These are phyloP conservation scores for Tachystola acroxantha DNA, from an alignment of 2,888 invertebrate species.

Conservation along the genomic window DNA sequence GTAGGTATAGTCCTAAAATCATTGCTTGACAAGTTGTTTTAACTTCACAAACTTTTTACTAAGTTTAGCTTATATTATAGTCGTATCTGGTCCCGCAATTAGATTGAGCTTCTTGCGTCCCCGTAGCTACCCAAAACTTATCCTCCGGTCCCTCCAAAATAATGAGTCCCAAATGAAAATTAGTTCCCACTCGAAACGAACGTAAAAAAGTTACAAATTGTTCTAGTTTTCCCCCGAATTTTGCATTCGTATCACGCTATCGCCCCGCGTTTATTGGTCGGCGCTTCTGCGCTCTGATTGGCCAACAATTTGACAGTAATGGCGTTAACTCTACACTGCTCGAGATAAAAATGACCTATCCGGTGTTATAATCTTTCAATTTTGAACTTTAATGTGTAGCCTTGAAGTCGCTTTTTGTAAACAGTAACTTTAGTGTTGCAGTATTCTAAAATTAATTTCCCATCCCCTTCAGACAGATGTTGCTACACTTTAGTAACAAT, in stretches of 20 bases:
- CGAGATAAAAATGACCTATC: constrained; percentile 21
- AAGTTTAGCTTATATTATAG: too few species aligned
- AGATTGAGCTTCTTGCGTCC: background rate
- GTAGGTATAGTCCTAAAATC: too few species aligned
- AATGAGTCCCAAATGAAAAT: constrained; percentile 37
- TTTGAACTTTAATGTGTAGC: constrained; percentile 2
- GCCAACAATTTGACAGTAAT: constrained; percentile 75
- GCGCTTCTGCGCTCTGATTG: constrained; percentile 56
- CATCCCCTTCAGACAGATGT: constrained; percentile 72
- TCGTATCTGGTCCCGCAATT: background rate
- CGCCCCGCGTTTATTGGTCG: constrained; percentile 54
- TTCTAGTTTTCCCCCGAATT: constrained; percentile 66
- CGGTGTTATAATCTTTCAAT: constrained; percentile 8
- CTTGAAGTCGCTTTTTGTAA: constrained; percentile 14
- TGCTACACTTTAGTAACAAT: constrained; percentile 76
- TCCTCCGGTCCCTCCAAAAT: constrained; percentile 4
- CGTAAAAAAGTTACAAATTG: constrained; percentile 63
- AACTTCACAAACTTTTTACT: too few species aligned
- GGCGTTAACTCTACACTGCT: constrained; percentile 59
- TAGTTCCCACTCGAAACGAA: constrained; percentile 34
- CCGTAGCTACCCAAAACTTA: background rate
- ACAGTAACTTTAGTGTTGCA: background rate
- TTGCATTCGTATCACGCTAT: constrained; percentile 65
- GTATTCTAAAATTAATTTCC: constrained; percentile 8
- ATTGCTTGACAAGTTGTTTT: too few species aligned